Conservation (phyloP, 2,888 invertebrate genomes). For the Harpalus rufipes region DNA sequence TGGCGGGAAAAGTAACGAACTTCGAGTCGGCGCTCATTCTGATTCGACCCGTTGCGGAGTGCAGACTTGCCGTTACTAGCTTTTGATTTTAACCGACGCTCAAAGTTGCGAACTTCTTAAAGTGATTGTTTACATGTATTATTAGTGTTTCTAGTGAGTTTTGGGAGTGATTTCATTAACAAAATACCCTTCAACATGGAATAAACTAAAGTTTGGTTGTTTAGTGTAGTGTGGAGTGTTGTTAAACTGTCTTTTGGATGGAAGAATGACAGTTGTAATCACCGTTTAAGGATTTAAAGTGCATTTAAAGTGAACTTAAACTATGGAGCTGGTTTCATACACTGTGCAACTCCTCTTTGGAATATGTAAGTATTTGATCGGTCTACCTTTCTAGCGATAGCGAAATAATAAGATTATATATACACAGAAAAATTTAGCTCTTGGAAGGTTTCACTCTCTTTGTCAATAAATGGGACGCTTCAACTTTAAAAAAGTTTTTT, state of each 20-base stretch:
- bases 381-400: background rate
- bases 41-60: conserved; percentile 27
- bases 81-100: conserved; percentile 2
- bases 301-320: conserved; percentile 9
- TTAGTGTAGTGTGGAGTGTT: conserved; percentile 26
- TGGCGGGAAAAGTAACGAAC: conserved; percentile 54
- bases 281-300: background rate
- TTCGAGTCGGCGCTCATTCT: conserved; percentile 50
- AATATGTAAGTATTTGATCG: conserved; percentile 33
- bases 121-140: conserved; percentile 33
- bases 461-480: conserved; percentile 40
- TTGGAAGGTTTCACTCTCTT: conserved; percentile 18
- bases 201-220: conserved; percentile 27
- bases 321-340: conserved; percentile 9
- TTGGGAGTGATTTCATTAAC: background rate
- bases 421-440: background rate
- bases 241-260: conserved; percentile 21
- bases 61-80: conserved; percentile 33
- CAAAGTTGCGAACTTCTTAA: background rate
- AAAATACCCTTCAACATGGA: background rate
- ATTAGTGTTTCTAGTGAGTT: background rate
- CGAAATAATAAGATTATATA: conserved; percentile 4
- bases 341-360: background rate
- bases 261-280: conserved; percentile 17
- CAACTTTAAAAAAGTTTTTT: conserved; percentile 51